Evolutionary conservation across 2,113 vertebrate species (phyloP), one percentile per base, ranked within the genome.

Genomic region (Edolisoma coerulescens): DNA sequence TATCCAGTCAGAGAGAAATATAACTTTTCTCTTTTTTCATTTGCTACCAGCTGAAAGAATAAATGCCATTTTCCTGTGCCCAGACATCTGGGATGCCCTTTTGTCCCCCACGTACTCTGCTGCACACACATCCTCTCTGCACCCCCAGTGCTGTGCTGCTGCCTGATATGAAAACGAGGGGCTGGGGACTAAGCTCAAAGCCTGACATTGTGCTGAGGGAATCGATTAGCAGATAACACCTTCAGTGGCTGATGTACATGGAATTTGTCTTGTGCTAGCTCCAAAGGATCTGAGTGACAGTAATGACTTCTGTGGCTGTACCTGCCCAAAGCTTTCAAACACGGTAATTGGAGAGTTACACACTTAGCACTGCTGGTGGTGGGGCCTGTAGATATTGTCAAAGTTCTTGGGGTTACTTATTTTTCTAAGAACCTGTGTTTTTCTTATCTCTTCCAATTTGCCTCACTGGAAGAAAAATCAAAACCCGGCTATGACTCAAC

Each of bases 211-310:
- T 69, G 84, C 64, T 33, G 75, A 86, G 35, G 52, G 56, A 84
- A 91, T 91, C 4, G 35, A 88, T 95, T 57, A 96, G 57, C 69
- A 84, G 89, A 35, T 95, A 76, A 74, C 82, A 42, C 37, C 84
- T 88, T 35, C 73, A 76, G 81, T 33, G 65, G 28, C 20, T 67
- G 87, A 60, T 77, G 84, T 21, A 69, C 3, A 2, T 22, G 7
- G 63, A 52, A 87, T 64, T 84, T 82, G 35, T 47, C 16, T 6
- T 77, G n/a, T 82, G 63, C 39, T 33, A 19, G 19, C 86, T 92
- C 67, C 82, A 54, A 47, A 79, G 78, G 41, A 24, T 87, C 50
- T 84, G 79, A 91, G 68, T 59, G 91, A 90, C 91, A 89, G 77
- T 89, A 95, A 95, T 87, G 86, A 94, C 74, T 69, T 85, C 21